Conservation (phyloP, 2,113 vertebrate genomes). For the Mola mola region DNA sequence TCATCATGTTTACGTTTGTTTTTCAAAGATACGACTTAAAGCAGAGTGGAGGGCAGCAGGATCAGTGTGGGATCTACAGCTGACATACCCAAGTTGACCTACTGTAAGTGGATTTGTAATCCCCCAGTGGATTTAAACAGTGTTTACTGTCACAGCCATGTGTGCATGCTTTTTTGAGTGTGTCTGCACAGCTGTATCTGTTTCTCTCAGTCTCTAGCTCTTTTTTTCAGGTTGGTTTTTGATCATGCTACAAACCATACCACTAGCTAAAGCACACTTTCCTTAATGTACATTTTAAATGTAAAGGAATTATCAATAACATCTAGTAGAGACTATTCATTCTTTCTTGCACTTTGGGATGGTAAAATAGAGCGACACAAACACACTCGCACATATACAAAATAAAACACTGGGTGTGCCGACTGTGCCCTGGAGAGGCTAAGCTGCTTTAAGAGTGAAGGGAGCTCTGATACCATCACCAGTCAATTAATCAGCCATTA, state of each 20-base stretch:
- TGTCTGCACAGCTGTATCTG: constrained; percentile 63
- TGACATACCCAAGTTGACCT: constrained; percentile 68
- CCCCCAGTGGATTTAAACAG: constrained; percentile 74
- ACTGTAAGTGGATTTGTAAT: constrained; percentile 79
- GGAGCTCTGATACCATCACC: constrained; percentile 67
- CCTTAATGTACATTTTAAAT: too few relatives aligned
- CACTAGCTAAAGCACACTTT: neutral
- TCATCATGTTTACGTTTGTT: constrained; percentile 31
- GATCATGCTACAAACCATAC: constrained; percentile 44
- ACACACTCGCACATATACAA: constrained; percentile 19
- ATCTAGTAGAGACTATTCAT: too few relatives aligned
- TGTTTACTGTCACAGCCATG: constrained; percentile 63
- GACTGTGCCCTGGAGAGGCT: constrained; percentile 49
- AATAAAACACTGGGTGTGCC: constrained; percentile 50
- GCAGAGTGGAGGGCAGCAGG: constrained; percentile 40
- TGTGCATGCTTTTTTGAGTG: constrained; percentile 43
- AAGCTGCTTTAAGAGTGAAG: constrained; percentile 71
- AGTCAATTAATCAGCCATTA: constrained; percentile 73
- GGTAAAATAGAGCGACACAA: constrained; percentile 24
- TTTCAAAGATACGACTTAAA: constrained; percentile 53
- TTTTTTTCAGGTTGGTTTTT: constrained; percentile 42
- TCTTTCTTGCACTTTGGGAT: constrained; percentile 8
- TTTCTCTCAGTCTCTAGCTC: constrained; percentile 44
- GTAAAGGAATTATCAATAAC: too few relatives aligned
- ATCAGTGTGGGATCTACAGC: constrained; percentile 62